Percentiles rank a stretch among this genome's conserved stretches.
These are phyloP conservation scores for Mormyrops boulengeri DNA, from an alignment of 2,797 vertebrate genomes.

Conservation along the genomic window DNA sequence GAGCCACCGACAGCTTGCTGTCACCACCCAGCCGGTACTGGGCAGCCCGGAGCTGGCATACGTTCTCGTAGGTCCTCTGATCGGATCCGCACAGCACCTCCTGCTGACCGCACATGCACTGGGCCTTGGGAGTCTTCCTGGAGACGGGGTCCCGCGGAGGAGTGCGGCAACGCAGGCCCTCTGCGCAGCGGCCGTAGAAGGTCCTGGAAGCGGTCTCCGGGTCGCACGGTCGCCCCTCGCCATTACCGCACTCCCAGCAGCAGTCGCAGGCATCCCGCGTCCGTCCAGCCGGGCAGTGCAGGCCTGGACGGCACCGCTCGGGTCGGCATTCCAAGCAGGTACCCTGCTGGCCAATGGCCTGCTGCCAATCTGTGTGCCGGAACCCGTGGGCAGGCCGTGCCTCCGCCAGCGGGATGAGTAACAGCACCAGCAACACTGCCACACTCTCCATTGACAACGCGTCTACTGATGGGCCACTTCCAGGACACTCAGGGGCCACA, in stretches of 20 bases:
- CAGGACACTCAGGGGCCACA: not conserved
- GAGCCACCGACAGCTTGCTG: slow-evolving; percentile 28
- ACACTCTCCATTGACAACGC: slow-evolving; percentile 20
- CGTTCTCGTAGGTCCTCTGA: slow-evolving; percentile 45
- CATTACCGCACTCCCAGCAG: slow-evolving; percentile 51
- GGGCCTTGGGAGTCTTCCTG: slow-evolving; percentile 27
- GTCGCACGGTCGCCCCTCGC: slow-evolving; percentile 48
- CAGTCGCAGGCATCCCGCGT: slow-evolving; percentile 43
- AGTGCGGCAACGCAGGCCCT: slow-evolving; percentile 39
- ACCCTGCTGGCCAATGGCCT: slow-evolving; percentile 10
- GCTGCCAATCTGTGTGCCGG: slow-evolving; percentile 34
- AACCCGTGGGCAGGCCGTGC: slow-evolving; percentile 25
- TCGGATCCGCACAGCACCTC: slow-evolving; percentile 43
- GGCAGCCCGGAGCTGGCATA: slow-evolving; percentile 41
- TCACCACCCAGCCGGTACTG: slow-evolving; percentile 25
- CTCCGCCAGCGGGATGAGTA: slow-evolving; percentile 24
- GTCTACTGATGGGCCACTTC: no score
- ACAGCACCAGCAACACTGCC: slow-evolving; percentile 13
- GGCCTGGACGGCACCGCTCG: slow-evolving; percentile 33
- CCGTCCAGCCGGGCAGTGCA: slow-evolving; percentile 36
- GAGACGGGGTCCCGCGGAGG: slow-evolving; percentile 19
- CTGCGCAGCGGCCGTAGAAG: slow-evolving; percentile 42
- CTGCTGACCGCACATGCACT: slow-evolving; percentile 42
- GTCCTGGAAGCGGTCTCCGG: slow-evolving; percentile 20
- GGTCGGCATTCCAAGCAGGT: slow-evolving; percentile 39